Evolutionary conservation across 2,888 invertebrate genomes (phyloP), one percentile per base, ranked within the genome.

Genomic region (Clanis bilineata): DNA sequence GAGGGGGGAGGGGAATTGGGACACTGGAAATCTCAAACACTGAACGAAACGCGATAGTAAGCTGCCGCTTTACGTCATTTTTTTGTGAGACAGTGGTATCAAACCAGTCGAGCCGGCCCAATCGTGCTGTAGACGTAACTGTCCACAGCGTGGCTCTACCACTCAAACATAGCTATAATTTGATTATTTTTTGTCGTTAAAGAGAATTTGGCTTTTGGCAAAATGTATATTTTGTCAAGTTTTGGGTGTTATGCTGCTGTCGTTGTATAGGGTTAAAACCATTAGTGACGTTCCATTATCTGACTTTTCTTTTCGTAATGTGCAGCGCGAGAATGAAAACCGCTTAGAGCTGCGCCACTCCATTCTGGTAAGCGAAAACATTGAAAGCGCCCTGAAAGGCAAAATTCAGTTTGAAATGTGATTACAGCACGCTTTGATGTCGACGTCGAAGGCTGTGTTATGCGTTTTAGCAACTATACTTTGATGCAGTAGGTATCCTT

Each of bases 321-420:
- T 39, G 22, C 39, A 39, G 39, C 58, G 25, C 39, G 47, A 28
- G 23, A 28, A 51, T 15, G 41, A 44, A 22, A 32, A 55, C 12
- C 15, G 36, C 32, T n/a, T 54, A 28, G 10, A 44, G 43, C 36
- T 28, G 43, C 36, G 32, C 55, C 54, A 55, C 61, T 57, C 32
- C 54, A 51, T 56, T 54, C 58, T 51, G 56, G 61, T 58, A 58
- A 57, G 60, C 43, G 60, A 58, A 62, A 64, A 64, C 61, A 60
- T 39, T 59, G 59, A 45, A 62, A 59, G 59, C 28, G 56, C 58
- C 56, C 64, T 63, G 60, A 64, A 65, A 65, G 62, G 64, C 41
- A 60, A 67, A 70, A 67, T 69, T 64, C 70, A 68, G 67, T 67
- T 65, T 68, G 56, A 60, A 69, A 69, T 67, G 69, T 64, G 65